Evolutionary conservation across 2,888 invertebrate species (phyloP), one percentile per base, ranked within the genome.

Genomic region (Drosophila paramelanica): DNA sequence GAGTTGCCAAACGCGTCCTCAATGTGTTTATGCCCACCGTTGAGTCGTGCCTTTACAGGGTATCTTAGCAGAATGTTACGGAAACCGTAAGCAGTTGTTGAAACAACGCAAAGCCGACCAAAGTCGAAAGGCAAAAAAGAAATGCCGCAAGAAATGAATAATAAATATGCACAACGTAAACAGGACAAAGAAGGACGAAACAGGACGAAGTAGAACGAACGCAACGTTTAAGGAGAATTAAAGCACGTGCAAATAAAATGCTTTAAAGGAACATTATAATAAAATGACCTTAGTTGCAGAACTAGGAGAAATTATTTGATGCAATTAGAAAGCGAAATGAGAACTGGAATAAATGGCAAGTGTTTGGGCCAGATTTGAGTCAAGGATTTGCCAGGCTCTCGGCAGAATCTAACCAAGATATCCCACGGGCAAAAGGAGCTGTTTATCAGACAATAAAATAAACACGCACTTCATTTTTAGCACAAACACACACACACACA

Each of bases 401-500:
- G 36, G 47, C 45, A 4, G 49, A 31, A 8, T 3, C 10, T 31
- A 31, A 17, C 31, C 36, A 4, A 13, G 36, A 36, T 36, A 27
- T 51, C 31, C 31, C 10, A 31, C 31, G 31, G 65, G 68, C 79
- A 58, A 51, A 71, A 82, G 79, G 67, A 81, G 73, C 85, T 83
- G 82, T 81, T 89, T 82, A 84, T 86, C 86, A 79, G 84, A 68
- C 89, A 88, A 86, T 89, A 89, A 88, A 88, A 84, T 88, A 88
- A 89, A 88, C 89, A 88, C 86, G 75, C 89, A 78, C 79, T 89
- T 80, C 73, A 70, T 47, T 45, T 49, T 68, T 64, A 62, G 56
- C 67, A 68, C 67, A 56, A n/a, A n/a, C 56, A 56, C 56, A 49
- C 36, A 4, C 56, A 49, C 36, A 4, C 67, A 68, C 67, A 56